Percentiles rank a stretch among this genome's conserved stretches.
These are phyloP conservation scores for Aphodius sticticus DNA, from an alignment of 2,888 invertebrate species.

Conservation along the genomic window DNA sequence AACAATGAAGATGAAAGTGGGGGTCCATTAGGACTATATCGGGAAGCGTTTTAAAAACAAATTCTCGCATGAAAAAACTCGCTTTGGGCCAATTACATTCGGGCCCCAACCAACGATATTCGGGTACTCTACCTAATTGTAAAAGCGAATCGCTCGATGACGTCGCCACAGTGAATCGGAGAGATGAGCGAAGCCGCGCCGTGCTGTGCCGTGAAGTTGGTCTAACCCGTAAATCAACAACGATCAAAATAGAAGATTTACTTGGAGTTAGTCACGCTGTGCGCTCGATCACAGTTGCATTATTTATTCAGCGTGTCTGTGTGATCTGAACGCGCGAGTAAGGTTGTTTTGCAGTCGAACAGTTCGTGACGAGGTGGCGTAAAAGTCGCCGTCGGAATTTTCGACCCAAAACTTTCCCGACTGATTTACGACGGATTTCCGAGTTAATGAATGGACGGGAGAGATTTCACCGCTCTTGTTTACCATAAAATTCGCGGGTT, in stretches of 20 bases:
- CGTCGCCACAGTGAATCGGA: not conserved
- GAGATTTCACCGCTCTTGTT: not conserved
- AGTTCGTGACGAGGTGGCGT: not conserved
- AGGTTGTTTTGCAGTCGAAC: not conserved
- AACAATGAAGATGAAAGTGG: slow-evolving; percentile 31
- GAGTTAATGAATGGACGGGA: not conserved
- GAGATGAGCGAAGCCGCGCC: not conserved
- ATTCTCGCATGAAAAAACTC: not conserved
- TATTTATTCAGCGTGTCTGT: not conserved
- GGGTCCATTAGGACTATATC: not conserved
- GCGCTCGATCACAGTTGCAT: not conserved
- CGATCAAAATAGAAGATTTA: slow-evolving; percentile 4
- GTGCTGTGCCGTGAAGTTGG: not conserved
- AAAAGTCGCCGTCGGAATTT: not conserved
- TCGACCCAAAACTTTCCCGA: not conserved
- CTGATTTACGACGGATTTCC: not conserved
- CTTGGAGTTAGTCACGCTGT: not conserved
- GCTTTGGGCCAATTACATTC: slow-evolving; percentile 47
- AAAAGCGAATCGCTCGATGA: slow-evolving; percentile 43
- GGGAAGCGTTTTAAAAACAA: not conserved
- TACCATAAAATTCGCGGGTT: not conserved
- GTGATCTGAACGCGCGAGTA: not conserved
- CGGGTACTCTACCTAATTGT: slow-evolving; percentile 51
- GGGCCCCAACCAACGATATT: not conserved
- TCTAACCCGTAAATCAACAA: not conserved